Conservation (phyloP, 2,113 vertebrate genomes). For the Nesoenas mayeri region DNA sequence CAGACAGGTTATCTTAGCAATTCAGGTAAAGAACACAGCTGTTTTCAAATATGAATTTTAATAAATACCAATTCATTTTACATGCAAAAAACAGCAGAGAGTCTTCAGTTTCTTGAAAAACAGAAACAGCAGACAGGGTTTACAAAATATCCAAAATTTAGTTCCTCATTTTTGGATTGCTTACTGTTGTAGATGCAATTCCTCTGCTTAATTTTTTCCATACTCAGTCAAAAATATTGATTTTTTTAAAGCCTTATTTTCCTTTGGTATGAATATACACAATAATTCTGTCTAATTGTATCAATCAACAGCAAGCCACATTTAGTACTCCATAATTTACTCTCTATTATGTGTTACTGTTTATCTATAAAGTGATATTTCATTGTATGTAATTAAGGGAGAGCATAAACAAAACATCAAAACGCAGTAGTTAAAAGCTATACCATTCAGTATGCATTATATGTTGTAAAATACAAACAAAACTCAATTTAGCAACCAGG, state of each 20-base stretch:
- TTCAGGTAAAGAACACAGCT: background rate
- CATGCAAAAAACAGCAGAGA: background rate
- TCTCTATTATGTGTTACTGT: background rate
- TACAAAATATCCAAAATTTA: background rate
- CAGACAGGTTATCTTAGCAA: background rate
- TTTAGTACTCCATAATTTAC: background rate
- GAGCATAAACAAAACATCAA: background rate
- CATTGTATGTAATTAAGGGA: background rate
- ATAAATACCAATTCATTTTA: background rate
- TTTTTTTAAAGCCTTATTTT: background rate
- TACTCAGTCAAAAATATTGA: background rate
- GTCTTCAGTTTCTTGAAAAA: background rate
- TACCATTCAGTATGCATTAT: background rate
- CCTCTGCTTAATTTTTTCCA: background rate
- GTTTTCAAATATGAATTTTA: background rate
- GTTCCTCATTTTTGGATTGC: background rate
- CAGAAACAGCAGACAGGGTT: background rate
- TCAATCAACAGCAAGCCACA: background rate
- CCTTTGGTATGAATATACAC: background rate
- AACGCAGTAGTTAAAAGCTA: background rate
- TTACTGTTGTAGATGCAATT: background rate
- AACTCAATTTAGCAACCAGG: background rate
- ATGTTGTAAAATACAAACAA: background rate
- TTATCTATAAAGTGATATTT: constrained; percentile 9
- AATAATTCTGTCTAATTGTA: background rate